phyloP scores from a whole-genome alignment of 92 coral and sea anemone species.

The Ricordea florida region DNA sequence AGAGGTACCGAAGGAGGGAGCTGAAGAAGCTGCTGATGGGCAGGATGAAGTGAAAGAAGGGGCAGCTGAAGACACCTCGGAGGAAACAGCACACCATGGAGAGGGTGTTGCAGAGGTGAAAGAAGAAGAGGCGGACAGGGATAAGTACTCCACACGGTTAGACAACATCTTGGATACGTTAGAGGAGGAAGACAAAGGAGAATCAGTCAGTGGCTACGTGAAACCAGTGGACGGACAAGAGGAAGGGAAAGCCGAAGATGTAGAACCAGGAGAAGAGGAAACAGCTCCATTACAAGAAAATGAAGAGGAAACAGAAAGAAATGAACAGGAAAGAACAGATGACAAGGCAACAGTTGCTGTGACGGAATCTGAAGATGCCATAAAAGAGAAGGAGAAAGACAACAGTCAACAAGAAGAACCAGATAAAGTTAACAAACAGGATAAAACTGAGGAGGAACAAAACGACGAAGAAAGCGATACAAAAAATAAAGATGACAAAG shows the following conservation, averaged over 20 bases:
- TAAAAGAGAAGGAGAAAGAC: slow-evolving; percentile 13
- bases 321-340: slow-evolving; percentile 26
- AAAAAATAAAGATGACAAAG: slow-evolving; percentile 12
- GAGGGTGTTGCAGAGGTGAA: slow-evolving; percentile 6
- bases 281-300: not conserved
- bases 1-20: not conserved
- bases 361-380: slow-evolving; percentile 7
- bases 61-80: not conserved
- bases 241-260: not conserved
- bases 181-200: slow-evolving; percentile 61
- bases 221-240: not conserved
- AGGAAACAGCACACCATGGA: not conserved
- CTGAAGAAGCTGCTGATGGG: not conserved
- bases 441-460: slow-evolving; percentile 17
- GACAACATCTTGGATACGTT: slow-evolving; percentile 78
- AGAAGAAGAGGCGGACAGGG: slow-evolving; percentile 20
- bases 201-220: not conserved
- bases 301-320: slow-evolving; percentile 21
- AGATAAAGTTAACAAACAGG: slow-evolving; percentile 17
- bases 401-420: slow-evolving; percentile 15
- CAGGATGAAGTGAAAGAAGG: slow-evolving; percentile 2
- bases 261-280: not conserved
- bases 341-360: not conserved
- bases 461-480: slow-evolving; percentile 25
- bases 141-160: slow-evolving; percentile 88